Percentiles rank a stretch among this genome's conserved stretches.
Conservation (phyloP, 2,888 invertebrate species). For the Leptinotarsa haldemani region DNA sequence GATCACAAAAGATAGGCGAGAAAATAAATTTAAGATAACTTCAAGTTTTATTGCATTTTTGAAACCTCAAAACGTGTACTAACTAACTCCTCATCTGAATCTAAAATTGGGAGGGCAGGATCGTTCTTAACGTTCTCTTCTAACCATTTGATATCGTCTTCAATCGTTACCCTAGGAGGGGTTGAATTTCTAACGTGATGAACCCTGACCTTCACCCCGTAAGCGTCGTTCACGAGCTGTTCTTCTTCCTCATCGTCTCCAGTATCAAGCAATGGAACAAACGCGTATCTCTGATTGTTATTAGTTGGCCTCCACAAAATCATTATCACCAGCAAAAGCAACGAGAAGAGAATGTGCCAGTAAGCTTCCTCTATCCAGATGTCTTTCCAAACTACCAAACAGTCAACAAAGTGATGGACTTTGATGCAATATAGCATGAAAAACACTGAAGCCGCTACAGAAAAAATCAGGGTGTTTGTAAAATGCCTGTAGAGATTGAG, state of each 20-base stretch:
- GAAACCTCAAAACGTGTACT: constrained; percentile 89
- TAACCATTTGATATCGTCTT: constrained; percentile 90
- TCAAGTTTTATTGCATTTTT: constrained; percentile 79
- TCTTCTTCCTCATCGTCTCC: constrained; percentile 86
- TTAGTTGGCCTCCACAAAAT: constrained; percentile 95
- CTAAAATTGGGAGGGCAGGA: constrained; percentile 75
- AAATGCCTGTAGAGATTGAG: constrained; percentile 91
- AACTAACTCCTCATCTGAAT: constrained; percentile 86
- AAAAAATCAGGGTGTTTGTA: constrained; percentile 92
- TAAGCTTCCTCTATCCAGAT: constrained; percentile 96
- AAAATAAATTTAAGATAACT: constrained; percentile 17
- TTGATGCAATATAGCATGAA: constrained; percentile 95
- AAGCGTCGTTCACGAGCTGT: constrained; percentile 87
- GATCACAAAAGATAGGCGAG: neutral
- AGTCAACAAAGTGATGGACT: constrained; percentile 79
- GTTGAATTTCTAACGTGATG: constrained; percentile 62
- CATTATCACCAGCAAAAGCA: constrained; percentile 91
- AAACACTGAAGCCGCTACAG: constrained; percentile 88
- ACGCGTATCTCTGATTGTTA: constrained; percentile 95
- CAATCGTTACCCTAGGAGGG: constrained; percentile 69
- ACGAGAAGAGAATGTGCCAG: constrained; percentile 94
- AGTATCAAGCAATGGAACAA: constrained; percentile 90
- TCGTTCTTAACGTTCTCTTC: constrained; percentile 91
- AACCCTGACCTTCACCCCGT: constrained; percentile 81
- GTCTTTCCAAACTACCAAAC: constrained; percentile 89